A percentile compares a stretch with the other conserved stretches of the same genome.
Conservation (phyloP, 2,888 invertebrate genomes). For the Ametastegia equiseti region DNA sequence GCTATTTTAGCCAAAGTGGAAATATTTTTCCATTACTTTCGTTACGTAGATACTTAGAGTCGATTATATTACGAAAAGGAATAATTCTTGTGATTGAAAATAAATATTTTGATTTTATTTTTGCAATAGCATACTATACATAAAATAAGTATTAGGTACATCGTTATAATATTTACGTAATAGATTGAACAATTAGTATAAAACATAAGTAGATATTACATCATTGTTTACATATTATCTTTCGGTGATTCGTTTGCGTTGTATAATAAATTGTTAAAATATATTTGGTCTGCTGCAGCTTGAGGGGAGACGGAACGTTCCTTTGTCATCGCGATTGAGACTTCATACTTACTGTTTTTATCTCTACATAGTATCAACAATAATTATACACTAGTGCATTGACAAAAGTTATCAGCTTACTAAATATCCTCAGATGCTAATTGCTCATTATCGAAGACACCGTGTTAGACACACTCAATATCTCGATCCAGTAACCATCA, state of each 20-base stretch:
- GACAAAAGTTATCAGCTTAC: conserved; percentile 4
- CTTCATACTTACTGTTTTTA: conserved; percentile 9
- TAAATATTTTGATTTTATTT: conserved; percentile 67
- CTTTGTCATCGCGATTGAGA: not conserved
- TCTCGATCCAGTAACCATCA: conserved; percentile 98
- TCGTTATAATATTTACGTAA: conserved; percentile 55
- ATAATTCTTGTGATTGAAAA: conserved; percentile 56
- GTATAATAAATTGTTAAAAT: conserved; percentile 15
- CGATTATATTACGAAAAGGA: not conserved
- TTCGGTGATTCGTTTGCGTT: not conserved
- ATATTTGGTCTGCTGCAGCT: conserved; percentile 46
- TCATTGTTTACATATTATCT: not conserved
- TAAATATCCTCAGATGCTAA: not conserved
- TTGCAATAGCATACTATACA: conserved; percentile 51
- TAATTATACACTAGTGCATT: conserved; percentile 24
- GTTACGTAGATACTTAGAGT: not conserved
- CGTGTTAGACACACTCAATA: conserved; percentile 79
- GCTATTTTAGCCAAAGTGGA: too few relatives aligned
- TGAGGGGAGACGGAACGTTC: not conserved
- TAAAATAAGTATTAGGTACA: conserved; percentile 57
- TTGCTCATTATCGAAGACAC: conserved; percentile 57
- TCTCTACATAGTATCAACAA: conserved; percentile 16
- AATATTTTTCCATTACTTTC: not conserved
- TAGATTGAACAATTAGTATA: conserved; percentile 61
- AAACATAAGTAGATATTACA: conserved; percentile 51